Evolutionary conservation across 1,140 invertebrate genomes (phyloP).

Genomic region (Drosophila yakuba): DNA sequence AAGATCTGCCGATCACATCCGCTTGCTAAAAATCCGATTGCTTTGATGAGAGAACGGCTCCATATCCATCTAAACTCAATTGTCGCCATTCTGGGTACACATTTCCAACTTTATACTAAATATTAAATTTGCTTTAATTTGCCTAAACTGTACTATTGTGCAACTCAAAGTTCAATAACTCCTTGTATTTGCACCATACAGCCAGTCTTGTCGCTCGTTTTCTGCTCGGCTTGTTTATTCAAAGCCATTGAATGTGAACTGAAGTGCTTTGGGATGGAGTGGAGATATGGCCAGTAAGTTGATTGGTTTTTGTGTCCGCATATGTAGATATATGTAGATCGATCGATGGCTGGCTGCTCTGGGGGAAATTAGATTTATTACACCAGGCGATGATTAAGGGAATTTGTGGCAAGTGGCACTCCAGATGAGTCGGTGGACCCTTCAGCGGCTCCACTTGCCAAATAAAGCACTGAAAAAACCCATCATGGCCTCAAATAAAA

Average conservation of each 20-base stretch:
- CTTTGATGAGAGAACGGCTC: background rate
- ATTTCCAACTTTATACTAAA: too few relatives aligned
- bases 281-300: conserved; percentile 24
- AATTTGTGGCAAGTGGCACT: conserved; percentile 58
- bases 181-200: background rate
- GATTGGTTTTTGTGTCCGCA: conserved; percentile 27
- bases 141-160: too few relatives aligned
- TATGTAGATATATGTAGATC: conserved; percentile 35
- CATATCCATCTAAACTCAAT: background rate
- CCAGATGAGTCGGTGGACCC: conserved; percentile 18
- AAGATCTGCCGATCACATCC: conserved; percentile 2
- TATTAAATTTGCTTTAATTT: too few relatives aligned
- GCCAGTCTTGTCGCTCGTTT: background rate
- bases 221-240: background rate
- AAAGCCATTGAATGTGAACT: background rate
- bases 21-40: background rate
- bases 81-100: too few relatives aligned
- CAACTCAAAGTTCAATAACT: background rate
- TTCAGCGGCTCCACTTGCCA: conserved; percentile 4
- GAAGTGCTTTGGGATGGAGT: conserved; percentile 7
- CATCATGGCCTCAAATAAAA: too few relatives aligned
- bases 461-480: conserved; percentile 2
- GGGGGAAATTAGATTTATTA: conserved; percentile 71
- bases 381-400: conserved; percentile 60
- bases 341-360: conserved; percentile 40